Percentiles rank a stretch among this genome's conserved stretches.
Evolutionary conservation across 2,888 invertebrate genomes (phyloP).

Genomic region (Drosophila nr. fundita): DNA sequence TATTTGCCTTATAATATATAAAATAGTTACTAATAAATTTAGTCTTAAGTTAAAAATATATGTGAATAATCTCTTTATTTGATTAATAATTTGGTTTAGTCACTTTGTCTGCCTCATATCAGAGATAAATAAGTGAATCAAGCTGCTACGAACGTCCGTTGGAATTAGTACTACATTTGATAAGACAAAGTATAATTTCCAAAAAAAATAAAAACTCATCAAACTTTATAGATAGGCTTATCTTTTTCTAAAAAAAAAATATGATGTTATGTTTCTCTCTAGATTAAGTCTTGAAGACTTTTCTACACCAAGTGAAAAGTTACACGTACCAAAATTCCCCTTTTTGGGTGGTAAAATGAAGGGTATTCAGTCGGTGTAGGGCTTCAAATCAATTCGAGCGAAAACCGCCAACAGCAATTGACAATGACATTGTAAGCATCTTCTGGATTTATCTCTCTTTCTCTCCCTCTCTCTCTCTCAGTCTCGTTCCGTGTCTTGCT

Average conservation of each 20-base stretch:
- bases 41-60: background rate
- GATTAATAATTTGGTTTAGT: conserved; percentile 6
- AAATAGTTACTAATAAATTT: background rate
- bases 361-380: conserved; percentile 46
- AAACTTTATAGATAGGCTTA: background rate
- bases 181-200: conserved; percentile 4
- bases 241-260: background rate
- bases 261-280: background rate
- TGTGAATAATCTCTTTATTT: conserved; percentile 1
- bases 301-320: background rate
- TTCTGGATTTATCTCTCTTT: conserved; percentile 21
- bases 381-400: conserved; percentile 35
- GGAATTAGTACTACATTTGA: conserved; percentile 9
- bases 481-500: background rate
- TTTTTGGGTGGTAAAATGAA: background rate
- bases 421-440: conserved; percentile 70
- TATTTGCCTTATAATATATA: background rate
- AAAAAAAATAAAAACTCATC: background rate
- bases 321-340: background rate
- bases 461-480: conserved; percentile 15
- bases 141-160: conserved; percentile 15
- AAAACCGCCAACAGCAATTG: conserved; percentile 54
- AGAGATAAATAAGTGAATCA: conserved; percentile 29
- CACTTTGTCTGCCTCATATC: conserved; percentile 14
- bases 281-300: background rate